Evolutionary conservation across 2,888 invertebrate genomes (phyloP), one percentile per base, ranked within the genome.

Genomic region (Thalpophila matura): DNA sequence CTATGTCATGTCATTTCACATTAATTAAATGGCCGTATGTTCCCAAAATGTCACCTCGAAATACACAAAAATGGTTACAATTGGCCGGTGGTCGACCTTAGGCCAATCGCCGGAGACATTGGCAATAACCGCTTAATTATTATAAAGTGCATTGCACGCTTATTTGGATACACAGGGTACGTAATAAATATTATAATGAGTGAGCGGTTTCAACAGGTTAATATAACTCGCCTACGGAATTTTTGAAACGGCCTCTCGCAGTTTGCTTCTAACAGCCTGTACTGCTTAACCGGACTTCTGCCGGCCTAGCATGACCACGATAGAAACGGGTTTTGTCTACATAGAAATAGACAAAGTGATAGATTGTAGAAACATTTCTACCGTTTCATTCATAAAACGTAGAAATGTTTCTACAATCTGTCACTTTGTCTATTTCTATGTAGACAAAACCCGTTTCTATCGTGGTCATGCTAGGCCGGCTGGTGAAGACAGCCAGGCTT

Each of bases 51-150:
- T 51, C 45, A 55, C 70, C 73, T 73, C 55, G 57, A 47, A 50
- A 37, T 14, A 24, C 9, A 51, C 70, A n/a, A 51, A 61, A 51
- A 69, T 65, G 51, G 73, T 37, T 56, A 46, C 27, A 50, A 45
- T 33, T 26, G 20, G 12, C 7, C n/a, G 9, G 26, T 16, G 6
- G 37, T 40, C 24, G 55, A 14, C 46, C 14, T 35, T 38, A 61
- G 65, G 55, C 33, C 40, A 58, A 51, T 61, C 24, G 9, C n/a
- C 12, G 18, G 6, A 38, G 9, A 12, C 27, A 47, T 62, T 68
- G 46, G 18, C 14, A 61, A 62, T 38, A 54, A 71, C 29, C 9
- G 5, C 35, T 26, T 54, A 1, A 26, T 43, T 42, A 56, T 49
- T 37, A 18, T 6, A 7, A 46, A 45, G 43, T 31, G 26, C 14